A percentile compares a stretch with the other conserved stretches of the same genome.
Conservation (phyloP, 37 sponge, comb jelly and placozoan genomes). For the Beroe forskalii region DNA sequence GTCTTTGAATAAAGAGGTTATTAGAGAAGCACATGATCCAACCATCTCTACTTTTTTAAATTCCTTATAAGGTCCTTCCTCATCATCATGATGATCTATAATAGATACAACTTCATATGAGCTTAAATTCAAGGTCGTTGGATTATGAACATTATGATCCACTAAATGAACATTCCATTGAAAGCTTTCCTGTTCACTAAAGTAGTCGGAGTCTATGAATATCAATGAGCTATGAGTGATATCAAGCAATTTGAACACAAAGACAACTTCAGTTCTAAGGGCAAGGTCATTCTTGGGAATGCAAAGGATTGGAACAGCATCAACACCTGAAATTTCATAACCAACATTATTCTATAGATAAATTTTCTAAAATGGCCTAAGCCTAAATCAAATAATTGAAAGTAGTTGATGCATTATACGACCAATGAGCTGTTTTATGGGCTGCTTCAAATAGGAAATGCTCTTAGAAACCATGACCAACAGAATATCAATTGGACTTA, state of each 20-base stretch:
- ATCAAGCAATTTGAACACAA: not conserved
- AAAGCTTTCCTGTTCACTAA: not conserved
- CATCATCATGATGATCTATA: conserved; percentile 13
- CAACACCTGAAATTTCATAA: no score
- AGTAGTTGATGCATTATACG: no score
- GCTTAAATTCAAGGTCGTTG: not conserved
- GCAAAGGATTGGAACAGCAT: not conserved
- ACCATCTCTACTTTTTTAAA: not conserved
- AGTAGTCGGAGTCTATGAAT: not conserved
- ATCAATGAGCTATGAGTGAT: not conserved
- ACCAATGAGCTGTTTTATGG: no score
- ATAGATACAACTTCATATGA: not conserved
- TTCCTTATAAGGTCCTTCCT: not conserved
- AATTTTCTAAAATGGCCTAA: no score
- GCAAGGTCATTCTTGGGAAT: not conserved
- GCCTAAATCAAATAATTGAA: no score
- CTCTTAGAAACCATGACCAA: no score
- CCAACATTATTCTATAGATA: no score
- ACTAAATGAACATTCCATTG: not conserved
- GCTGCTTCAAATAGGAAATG: no score
- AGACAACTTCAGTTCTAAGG: not conserved
- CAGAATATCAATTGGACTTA: no score
- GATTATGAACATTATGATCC: not conserved
- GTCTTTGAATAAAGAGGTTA: not conserved
- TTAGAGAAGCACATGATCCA: conserved; percentile 10